Base-by-base conservation (phyloP, 2,888 invertebrate species). In the Ceraclea dissimilis region DNA sequence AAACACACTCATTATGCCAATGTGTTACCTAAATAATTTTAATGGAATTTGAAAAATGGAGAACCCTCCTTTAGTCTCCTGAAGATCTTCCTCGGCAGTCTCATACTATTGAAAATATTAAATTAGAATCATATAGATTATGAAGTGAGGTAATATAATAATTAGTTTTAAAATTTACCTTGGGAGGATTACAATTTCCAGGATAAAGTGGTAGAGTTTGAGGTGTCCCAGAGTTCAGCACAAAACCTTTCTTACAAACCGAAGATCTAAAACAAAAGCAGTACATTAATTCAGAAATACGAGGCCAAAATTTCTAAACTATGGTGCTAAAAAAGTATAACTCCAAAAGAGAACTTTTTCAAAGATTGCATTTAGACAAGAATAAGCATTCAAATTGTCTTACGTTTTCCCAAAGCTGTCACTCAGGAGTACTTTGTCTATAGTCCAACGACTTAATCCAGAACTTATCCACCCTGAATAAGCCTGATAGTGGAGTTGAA, bases 381-480 rank as follows among this genome's bases (percentile, higher is more conserved):
- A 26, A 10, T 26, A 26, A 26, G 10, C 10, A 10, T 10, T 46
- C 10, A 18, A 13, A 46, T 19, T 18, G 4, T n/a, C 75, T 74
- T 67, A 86, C 86, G 81, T 84, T 67, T 88, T 86, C 13, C 92
- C 90, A 67, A 88, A 90, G 69, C 91, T 91, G 68, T 93, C 92
- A 47, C 86, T 85, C 17, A 94, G 78, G 52, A 87, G 83, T 19
- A 93, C 80, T 70, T 90, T 90, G 71, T 93, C 88, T 59, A 94
- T 80, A 64, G 82, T 83, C 82, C 93, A 87, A 56, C 84, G 80
- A 34, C 85, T 83, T 55, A 90, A 77, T 1, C 92, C 93, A 18
- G 89, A 90, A 26, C 88, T 89, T 56, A 93, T 79, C 94, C 94
- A 94, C 13, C 93, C 93, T 63, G 87, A 87, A 74, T 93, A 93